phyloP scores from a whole-genome alignment of 1,140 invertebrate species.

The Zaprionus nigranus region DNA sequence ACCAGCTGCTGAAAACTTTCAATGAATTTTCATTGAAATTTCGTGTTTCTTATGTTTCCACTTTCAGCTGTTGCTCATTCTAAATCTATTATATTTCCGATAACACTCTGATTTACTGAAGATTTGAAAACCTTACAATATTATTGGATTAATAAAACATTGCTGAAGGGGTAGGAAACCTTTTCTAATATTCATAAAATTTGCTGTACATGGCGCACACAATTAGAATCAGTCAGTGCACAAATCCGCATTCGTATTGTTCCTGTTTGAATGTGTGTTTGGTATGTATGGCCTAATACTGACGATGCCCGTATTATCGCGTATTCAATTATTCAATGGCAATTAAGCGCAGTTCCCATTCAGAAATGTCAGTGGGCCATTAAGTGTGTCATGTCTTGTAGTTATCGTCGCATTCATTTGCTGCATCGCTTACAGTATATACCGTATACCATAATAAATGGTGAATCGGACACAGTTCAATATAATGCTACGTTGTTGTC shows the following conservation, averaged over 20 bases:
- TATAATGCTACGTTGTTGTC: conserved; percentile 20
- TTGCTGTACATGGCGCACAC: background rate
- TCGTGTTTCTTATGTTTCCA: background rate
- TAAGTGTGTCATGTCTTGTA: conserved; percentile 2
- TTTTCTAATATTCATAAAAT: background rate
- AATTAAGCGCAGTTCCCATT: conserved; percentile 2
- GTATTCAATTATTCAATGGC: conserved; percentile 9
- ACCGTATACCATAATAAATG: background rate
- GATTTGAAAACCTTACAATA: no score
- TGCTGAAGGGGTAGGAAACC: no score
- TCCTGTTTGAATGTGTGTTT: no score
- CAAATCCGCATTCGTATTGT: background rate
- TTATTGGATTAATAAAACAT: no score
- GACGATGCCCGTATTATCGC: background rate
- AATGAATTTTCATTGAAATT: background rate
- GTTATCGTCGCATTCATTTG: background rate
- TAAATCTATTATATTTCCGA: no score
- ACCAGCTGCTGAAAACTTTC: background rate
- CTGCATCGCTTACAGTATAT: background rate
- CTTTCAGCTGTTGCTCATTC: background rate
- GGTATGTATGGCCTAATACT: background rate
- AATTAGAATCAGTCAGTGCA: background rate
- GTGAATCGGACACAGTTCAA: background rate
- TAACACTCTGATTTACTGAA: no score
- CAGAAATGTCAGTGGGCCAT: background rate